Base-by-base conservation (phyloP, 2,888 invertebrate species). In the Drosophila emarginata region DNA sequence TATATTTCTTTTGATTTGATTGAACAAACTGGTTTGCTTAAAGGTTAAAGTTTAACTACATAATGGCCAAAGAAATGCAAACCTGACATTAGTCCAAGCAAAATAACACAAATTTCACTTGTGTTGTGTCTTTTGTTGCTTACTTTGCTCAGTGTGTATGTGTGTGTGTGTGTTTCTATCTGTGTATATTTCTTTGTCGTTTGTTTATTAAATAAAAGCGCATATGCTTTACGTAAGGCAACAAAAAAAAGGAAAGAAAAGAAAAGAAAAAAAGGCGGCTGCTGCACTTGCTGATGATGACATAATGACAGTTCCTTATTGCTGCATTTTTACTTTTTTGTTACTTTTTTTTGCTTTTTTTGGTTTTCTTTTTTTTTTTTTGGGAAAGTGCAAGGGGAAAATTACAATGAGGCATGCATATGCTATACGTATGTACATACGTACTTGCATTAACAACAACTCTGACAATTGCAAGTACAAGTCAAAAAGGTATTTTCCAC, bases 231-330 rank as follows among this genome's bases (percentile, higher is more conserved):
- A 85, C 86, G 85, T 87, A 81, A 87, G 81, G 71, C 32, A 32
- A 45, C n/a, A 37, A 4, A 37, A 37, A 12, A 37, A n/a, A 3
- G 7, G n/a, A 37, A 12, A 37, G 3, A 3, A n/a, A 45, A 14
- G 14, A 45, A 18, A 45, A n/a, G n/a, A 18, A 15, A 18, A 45
- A 45, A 45, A 81, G 76, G 72, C 79, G 60, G 78, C 18, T 60
- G 74, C 61, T 62, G 70, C 72, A 64, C 73, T 72, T 73, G 74
- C 54, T 59, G 67, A 67, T 26, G 54, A 87, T 80, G 80, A 80
- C 87, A 80, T 80, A 80, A 80, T 84, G 80, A 40, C 67, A 87
- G 85, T 81, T 81, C 81, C 81, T 81, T 84, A 81, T 81, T 81
- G 87, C 73, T 23, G 65, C 58, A 56, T 72, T 67, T 65, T 58